Evolutionary conservation across 2,113 vertebrate genomes (phyloP).

Genomic region (Myrmecobius fasciatus): DNA sequence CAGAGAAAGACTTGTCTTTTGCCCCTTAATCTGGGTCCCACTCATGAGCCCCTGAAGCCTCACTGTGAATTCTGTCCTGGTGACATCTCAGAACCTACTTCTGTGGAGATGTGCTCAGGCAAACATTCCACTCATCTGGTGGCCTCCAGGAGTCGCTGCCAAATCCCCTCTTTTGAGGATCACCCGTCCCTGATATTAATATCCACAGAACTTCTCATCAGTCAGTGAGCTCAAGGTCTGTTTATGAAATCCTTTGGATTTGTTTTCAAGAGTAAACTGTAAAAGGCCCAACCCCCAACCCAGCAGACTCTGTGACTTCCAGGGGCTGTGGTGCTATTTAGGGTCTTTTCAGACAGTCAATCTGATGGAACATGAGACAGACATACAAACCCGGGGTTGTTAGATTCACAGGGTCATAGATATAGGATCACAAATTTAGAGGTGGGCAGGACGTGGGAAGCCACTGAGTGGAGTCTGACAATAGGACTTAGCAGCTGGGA

Average conservation of each 20-base stretch:
- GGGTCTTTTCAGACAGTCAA: conserved; percentile 1
- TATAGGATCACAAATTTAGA: neutral
- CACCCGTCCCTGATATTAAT: neutral
- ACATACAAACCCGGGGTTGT: neutral
- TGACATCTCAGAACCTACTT: neutral
- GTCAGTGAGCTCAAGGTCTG: neutral
- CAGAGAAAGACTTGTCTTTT: neutral
- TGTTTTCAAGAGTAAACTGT: conserved; percentile 35
- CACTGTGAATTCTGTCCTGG: neutral
- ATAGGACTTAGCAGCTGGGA: neutral
- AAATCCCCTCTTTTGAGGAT: neutral
- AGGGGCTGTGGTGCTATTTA: neutral
- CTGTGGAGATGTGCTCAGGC: neutral
- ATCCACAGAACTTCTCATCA: neutral
- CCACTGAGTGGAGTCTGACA: neutral
- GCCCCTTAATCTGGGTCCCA: neutral
- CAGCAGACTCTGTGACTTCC: neutral
- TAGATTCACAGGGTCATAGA: neutral
- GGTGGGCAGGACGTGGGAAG: neutral
- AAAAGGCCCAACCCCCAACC: conserved; percentile 1
- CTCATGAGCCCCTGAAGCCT: neutral
- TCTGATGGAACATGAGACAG: neutral
- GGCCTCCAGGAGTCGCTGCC: neutral
- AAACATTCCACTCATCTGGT: neutral
- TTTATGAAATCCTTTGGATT: neutral